phyloP scores from a whole-genome alignment of 2,797 vertebrate genomes.

The Amblyopsis hoosieri region DNA sequence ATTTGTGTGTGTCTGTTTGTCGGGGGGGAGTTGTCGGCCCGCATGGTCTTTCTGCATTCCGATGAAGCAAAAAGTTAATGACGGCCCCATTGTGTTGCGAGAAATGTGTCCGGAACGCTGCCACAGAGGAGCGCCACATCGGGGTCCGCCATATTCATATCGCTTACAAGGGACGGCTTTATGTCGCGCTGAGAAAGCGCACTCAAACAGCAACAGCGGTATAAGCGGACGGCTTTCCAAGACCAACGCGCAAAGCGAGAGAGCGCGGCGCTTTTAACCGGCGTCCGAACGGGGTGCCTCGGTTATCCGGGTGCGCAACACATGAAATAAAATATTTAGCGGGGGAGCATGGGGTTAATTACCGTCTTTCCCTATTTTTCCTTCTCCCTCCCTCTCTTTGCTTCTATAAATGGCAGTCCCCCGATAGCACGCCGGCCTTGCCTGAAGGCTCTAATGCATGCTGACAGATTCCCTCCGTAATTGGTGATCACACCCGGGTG shows the following conservation, averaged over 20 bases:
- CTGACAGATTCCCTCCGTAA: slow-evolving; percentile 83
- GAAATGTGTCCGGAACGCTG: slow-evolving; percentile 64
- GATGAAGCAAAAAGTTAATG: slow-evolving; percentile 83
- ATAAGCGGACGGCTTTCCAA: background rate
- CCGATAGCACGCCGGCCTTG: slow-evolving; percentile 67
- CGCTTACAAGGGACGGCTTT: slow-evolving; percentile 57
- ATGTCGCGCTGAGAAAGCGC: slow-evolving; percentile 32
- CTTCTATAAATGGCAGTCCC: slow-evolving; percentile 57
- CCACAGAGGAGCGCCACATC: slow-evolving; percentile 66
- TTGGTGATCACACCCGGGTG: slow-evolving; percentile 86
- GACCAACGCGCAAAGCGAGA: no score
- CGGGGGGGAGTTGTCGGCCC: slow-evolving; percentile 33
- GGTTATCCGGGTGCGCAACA: background rate
- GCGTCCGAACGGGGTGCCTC: no score
- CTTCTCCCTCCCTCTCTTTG: slow-evolving; percentile 12
- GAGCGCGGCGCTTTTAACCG: no score
- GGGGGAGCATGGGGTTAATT: background rate
- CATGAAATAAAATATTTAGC: no score
- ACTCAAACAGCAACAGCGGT: slow-evolving; percentile 14
- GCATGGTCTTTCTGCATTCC: slow-evolving; percentile 75
- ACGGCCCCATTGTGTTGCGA: slow-evolving; percentile 68
- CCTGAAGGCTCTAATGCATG: slow-evolving; percentile 76
- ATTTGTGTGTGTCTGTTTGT: slow-evolving; percentile 36
- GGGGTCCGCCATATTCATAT: slow-evolving; percentile 61
- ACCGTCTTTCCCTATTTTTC: slow-evolving; percentile 2